Conservation (phyloP, 1,140 invertebrate species). For the Pogonomyrmex barbatus region DNA sequence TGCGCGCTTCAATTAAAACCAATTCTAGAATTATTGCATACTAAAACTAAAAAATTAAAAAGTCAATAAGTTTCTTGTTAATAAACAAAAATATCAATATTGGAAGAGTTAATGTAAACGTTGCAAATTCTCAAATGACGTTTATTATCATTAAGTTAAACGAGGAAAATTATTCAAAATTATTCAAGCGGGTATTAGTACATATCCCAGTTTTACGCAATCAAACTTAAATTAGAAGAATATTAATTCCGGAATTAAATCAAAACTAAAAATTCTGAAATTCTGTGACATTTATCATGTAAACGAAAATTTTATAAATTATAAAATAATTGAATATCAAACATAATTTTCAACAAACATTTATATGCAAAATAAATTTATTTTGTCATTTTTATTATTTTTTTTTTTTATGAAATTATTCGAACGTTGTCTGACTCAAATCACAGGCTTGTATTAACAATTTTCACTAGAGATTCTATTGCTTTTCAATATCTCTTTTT, state of each 20-base stretch:
- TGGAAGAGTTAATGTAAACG: not conserved
- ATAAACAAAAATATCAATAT: not conserved
- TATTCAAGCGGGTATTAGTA: not conserved
- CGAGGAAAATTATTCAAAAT: too few relatives aligned
- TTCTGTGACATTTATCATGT: not conserved
- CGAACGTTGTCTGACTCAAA: not conserved
- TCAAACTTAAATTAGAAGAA: not conserved
- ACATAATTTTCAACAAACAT: not conserved
- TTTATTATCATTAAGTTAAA: not conserved
- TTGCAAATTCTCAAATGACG: not conserved
- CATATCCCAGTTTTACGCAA: not conserved
- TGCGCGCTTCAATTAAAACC: not conserved
- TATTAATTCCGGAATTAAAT: constrained; percentile 4
- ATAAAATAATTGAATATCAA: not conserved
- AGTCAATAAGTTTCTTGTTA: constrained; percentile 7
- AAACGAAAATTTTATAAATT: constrained; percentile 10
- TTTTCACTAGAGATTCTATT: not conserved
- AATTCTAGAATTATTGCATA: not conserved
- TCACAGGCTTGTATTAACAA: not conserved
- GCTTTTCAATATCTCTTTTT: not conserved
- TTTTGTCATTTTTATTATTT: not conserved
- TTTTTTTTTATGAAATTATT: not conserved
- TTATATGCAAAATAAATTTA: not conserved
- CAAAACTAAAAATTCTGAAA: not conserved
- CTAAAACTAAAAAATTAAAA: not conserved